Percentiles rank a stretch among this genome's conserved stretches.
Evolutionary conservation across 2,113 vertebrate species (phyloP).

Genomic region (Herpetotheres cachinnans): DNA sequence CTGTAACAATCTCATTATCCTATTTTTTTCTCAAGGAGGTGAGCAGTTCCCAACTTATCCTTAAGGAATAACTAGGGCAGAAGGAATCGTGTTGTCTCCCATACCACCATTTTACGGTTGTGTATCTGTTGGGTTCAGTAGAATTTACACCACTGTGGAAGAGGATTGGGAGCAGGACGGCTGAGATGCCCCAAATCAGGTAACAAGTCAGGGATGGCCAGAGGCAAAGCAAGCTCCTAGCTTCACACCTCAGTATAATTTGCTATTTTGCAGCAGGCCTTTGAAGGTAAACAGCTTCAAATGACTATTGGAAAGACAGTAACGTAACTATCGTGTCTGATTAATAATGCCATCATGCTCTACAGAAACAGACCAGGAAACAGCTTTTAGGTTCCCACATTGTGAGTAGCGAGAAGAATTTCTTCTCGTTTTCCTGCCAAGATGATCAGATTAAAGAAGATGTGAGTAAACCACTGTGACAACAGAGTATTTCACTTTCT

Average conservation of each 20-base stretch:
- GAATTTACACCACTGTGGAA: neutral
- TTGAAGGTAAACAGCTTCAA: neutral
- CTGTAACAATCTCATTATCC: constrained; percentile 33
- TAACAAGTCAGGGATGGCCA: neutral
- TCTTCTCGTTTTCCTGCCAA: neutral
- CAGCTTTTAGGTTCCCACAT: neutral
- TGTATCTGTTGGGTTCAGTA: neutral
- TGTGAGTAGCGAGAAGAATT: neutral
- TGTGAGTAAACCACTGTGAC: neutral
- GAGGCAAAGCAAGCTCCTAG: neutral
- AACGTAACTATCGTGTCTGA: neutral
- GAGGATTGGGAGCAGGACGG: neutral
- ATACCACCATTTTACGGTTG: neutral
- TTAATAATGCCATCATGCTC: neutral
- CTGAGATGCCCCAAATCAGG: neutral
- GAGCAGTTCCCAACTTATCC: neutral
- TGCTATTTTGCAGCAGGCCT: neutral
- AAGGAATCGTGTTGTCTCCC: neutral
- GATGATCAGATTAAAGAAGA: neutral
- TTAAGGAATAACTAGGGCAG: constrained; percentile 10
- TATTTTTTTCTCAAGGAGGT: neutral
- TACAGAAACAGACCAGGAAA: neutral
- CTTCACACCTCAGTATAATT: neutral
- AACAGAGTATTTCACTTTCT: neutral
- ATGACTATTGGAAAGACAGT: neutral